Base-by-base conservation (phyloP, 2,797 vertebrate genomes). In the Lagodon rhomboides region DNA sequence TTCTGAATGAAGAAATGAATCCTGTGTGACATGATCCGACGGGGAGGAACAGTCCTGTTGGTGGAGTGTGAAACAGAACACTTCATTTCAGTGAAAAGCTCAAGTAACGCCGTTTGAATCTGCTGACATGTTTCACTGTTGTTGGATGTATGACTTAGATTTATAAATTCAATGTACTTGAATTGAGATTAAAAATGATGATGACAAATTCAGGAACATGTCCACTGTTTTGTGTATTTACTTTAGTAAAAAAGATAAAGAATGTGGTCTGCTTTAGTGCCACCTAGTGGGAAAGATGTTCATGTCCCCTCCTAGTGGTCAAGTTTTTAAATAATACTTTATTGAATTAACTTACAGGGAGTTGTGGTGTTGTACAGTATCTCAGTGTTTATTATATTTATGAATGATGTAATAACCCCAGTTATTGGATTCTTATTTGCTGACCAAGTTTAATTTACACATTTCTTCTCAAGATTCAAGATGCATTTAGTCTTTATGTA, bases 141-240 rank as follows among this genome's bases (percentile, higher is more conserved):
- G 62, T 83, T 76, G 74, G 64, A 66, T 85, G 64, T 84, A 61
- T 61, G 56, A 74, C 16, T 50, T 51, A 49, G 12, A 73, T 82
- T 69, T 68, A 8, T 76, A 58, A 23, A 1, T 73, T 51, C 43
- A 12, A 73, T 83, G 75, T 86, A 73, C 41, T 79, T 82, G 50
- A 82, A 73, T 38, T 27, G 10, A 79, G 68, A 86, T 56, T 77
- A 76, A 83, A 81, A 69, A 64, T 62, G 5, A 65, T 25, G 1
- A 54, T 67, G 49, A 66, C 3, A 17, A 63, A 77, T 69, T 41
- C 0, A 30, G 17, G 8, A 9, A 25, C 46, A 3, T 3, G 3
- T 46, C 43, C 17, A 16, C 15, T 23, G 17, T 47, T 27, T 34
- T 34, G 11, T 68, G n/a, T 49, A 0, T 56, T 58, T 43, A 30